Percentiles rank a stretch among this genome's conserved stretches.
Conservation (phyloP, 2,797 vertebrate genomes). For the Acropternis orthonyx region DNA sequence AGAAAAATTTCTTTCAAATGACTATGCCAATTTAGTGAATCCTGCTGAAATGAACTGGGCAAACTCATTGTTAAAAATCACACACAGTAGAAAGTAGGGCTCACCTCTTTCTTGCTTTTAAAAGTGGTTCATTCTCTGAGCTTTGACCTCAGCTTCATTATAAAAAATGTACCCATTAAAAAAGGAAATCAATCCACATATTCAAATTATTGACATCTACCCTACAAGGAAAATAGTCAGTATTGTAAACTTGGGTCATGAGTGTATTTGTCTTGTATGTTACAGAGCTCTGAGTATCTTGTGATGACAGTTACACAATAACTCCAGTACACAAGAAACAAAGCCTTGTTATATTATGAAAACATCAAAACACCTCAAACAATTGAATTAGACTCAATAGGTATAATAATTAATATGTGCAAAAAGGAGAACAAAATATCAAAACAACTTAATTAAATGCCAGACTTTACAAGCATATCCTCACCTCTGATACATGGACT, state of each 20-base stretch:
- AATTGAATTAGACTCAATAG: constrained; percentile 49
- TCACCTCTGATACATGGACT: constrained; percentile 5
- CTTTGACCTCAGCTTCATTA: neutral
- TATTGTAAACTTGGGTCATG: neutral
- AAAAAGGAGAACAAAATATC: constrained; percentile 66
- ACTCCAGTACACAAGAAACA: constrained; percentile 22
- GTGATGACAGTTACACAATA: constrained; percentile 58
- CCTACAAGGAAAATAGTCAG: neutral
- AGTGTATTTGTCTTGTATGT: neutral
- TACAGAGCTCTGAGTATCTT: constrained; percentile 19
- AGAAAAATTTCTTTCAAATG: neutral
- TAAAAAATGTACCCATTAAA: neutral
- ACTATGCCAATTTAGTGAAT: neutral
- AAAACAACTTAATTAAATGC: constrained; percentile 71
- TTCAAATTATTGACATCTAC: constrained; percentile 10
- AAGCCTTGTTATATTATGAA: constrained; percentile 34
- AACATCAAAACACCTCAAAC: constrained; percentile 53
- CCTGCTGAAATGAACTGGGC: neutral
- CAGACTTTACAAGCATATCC: constrained; percentile 54
- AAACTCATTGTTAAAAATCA: neutral
- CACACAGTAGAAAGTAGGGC: neutral
- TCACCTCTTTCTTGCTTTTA: neutral
- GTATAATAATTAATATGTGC: constrained; percentile 61
- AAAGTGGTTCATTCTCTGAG: neutral
- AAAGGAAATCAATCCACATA: neutral